Evolutionary conservation across 2,888 invertebrate genomes (phyloP).

Genomic region (Temnothorax unifasciatus): DNA sequence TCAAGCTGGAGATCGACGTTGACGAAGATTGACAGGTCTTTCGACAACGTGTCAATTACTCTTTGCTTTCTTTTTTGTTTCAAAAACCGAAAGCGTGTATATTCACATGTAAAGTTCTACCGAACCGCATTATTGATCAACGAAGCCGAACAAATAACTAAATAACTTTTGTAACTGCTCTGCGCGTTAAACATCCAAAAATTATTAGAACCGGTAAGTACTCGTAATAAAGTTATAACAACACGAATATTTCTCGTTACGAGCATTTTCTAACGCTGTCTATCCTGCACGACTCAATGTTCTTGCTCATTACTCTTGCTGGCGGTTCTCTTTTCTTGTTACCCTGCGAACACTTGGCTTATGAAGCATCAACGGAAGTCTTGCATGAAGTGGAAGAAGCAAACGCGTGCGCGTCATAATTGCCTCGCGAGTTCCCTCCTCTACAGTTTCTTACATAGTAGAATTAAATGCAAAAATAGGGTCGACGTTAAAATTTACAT

Average conservation of each 20-base stretch:
- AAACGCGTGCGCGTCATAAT: background rate
- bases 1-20: background rate
- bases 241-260: slow-evolving; percentile 37
- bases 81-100: background rate
- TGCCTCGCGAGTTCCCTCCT: slow-evolving; percentile 13
- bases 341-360: slow-evolving; percentile 22
- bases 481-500: slow-evolving; percentile 3
- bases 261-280: slow-evolving; percentile 12
- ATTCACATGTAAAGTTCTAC: background rate
- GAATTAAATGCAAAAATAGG: slow-evolving; percentile 37
- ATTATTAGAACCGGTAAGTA: slow-evolving; percentile 29
- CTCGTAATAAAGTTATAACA: slow-evolving; percentile 41
- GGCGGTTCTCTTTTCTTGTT: slow-evolving; percentile 10
- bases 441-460: slow-evolving; percentile 29
- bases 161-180: slow-evolving; percentile 18
- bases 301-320: background rate
- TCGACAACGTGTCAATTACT: background rate
- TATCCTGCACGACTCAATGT: slow-evolving; percentile 10
- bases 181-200: slow-evolving; percentile 42
- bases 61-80: background rate
- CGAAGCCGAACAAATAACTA: slow-evolving; percentile 38
- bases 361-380: slow-evolving; percentile 37
- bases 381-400: slow-evolving; percentile 17
- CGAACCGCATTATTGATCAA: background rate
- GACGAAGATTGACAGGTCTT: background rate